phyloP scores from a whole-genome alignment of 1,140 invertebrate genomes.

The Sitophilus oryzae region DNA sequence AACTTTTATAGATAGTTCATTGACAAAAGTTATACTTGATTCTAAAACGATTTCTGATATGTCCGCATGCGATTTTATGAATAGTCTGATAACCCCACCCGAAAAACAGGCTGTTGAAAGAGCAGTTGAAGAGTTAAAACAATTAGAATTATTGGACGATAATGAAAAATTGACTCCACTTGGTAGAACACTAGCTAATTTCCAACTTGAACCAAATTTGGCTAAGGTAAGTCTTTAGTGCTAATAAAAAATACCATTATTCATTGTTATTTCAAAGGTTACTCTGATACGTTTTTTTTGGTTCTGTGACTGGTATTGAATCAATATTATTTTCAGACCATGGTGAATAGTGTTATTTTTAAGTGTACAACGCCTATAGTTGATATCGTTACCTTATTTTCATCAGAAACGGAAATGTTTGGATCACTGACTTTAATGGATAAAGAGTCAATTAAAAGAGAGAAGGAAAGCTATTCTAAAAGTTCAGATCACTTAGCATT shows the following conservation, averaged over 20 bases:
- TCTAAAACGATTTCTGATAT: constrained; percentile 49
- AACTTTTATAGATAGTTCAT: constrained; percentile 38
- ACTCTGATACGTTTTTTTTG: background rate
- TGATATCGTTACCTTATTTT: constrained; percentile 41
- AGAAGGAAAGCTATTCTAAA: constrained; percentile 29
- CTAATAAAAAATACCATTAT: background rate
- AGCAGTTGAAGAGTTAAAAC: constrained; percentile 47
- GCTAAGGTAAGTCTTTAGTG: constrained; percentile 42
- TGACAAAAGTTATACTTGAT: constrained; percentile 59
- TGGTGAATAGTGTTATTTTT: constrained; percentile 52
- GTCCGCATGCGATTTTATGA: constrained; percentile 47
- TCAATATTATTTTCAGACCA: constrained; percentile 31
- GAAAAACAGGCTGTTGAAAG: constrained; percentile 35
- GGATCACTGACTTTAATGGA: constrained; percentile 25
- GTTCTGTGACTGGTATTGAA: constrained; percentile 3
- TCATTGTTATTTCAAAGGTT: too few relatives aligned
- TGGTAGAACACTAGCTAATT: constrained; percentile 48
- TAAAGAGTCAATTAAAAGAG: constrained; percentile 27
- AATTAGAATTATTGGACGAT: constrained; percentile 48
- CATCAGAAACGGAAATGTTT: constrained; percentile 37
- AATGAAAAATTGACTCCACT: constrained; percentile 54
- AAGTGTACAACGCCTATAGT: constrained; percentile 46
- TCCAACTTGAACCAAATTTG: constrained; percentile 52
- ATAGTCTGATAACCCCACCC: constrained; percentile 49
- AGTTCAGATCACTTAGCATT: constrained; percentile 40